These are phyloP conservation scores for Falco biarmicus DNA, from an alignment of 2,797 vertebrate genomes.

Conservation along the genomic window DNA sequence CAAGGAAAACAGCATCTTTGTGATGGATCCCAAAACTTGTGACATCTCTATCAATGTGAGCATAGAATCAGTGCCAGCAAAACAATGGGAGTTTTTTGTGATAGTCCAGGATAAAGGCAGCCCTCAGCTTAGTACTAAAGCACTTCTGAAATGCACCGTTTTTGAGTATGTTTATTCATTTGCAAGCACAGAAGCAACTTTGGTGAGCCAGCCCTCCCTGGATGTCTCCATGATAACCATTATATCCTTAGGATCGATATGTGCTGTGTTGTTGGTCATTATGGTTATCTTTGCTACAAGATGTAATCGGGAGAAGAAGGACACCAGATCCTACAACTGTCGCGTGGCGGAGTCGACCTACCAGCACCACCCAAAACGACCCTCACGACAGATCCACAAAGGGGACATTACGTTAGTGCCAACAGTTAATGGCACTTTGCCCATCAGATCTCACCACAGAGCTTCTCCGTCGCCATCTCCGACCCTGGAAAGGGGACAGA, in stretches of 20 bases:
- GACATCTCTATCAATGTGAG: slow-evolving; percentile 92
- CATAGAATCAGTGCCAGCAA: slow-evolving; percentile 81
- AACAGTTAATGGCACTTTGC: slow-evolving; percentile 91
- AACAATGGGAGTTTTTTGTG: slow-evolving; percentile 87
- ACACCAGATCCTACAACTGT: slow-evolving; percentile 94
- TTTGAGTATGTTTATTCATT: slow-evolving; percentile 85
- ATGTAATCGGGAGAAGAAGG: slow-evolving; percentile 93
- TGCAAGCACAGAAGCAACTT: slow-evolving; percentile 81
- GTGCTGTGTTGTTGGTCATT: slow-evolving; percentile 88
- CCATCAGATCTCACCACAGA: slow-evolving; percentile 89
- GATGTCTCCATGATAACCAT: slow-evolving; percentile 95
- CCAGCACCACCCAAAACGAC: slow-evolving; percentile 96
- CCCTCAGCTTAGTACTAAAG: slow-evolving; percentile 86
- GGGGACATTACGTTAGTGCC: slow-evolving; percentile 96
- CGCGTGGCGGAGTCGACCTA: slow-evolving; percentile 94
- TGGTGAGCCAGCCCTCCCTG: slow-evolving; percentile 81
- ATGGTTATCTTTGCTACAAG: slow-evolving; percentile 96
- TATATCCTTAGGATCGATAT: slow-evolving; percentile 92
- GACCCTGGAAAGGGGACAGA: slow-evolving; percentile 87
- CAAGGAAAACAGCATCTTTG: slow-evolving; percentile 88
- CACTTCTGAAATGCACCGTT: slow-evolving; percentile 84
- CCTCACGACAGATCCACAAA: slow-evolving; percentile 96
- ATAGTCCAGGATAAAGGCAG: slow-evolving; percentile 92
- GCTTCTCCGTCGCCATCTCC: slow-evolving; percentile 92
- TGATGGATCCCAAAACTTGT: slow-evolving; percentile 91